A percentile compares a stretch with the other conserved stretches of the same genome.
phyloP scores from a whole-genome alignment of 2,888 invertebrate species.

The Cheilosia urbana region DNA sequence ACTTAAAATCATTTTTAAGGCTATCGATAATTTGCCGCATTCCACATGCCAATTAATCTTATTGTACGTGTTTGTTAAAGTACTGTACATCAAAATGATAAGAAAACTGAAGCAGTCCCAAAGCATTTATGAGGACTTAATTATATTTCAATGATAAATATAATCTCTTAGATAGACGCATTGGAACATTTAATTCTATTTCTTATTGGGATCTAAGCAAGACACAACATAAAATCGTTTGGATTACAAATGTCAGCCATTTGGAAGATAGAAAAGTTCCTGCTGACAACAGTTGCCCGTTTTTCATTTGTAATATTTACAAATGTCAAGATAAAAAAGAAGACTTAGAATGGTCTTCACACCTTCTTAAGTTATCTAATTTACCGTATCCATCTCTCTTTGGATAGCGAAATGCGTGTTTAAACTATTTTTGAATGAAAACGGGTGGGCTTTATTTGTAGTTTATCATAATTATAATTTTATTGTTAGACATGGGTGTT shows the following conservation, averaged over 20 bases:
- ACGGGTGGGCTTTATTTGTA: neutral
- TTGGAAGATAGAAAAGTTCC: conserved; percentile 8
- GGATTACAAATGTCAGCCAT: conserved; percentile 38
- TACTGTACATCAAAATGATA: neutral
- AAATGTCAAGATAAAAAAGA: conserved; percentile 44
- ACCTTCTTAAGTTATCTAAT: conserved; percentile 8
- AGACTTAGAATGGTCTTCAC: conserved; percentile 29
- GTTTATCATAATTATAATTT: conserved; percentile 21
- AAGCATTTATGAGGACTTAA: conserved; percentile 15
- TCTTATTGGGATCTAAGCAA: neutral
- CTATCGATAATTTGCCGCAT: no score
- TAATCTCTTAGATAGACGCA: conserved; percentile 15
- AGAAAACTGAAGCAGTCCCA: neutral
- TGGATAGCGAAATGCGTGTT: conserved; percentile 5
- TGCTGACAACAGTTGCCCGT: conserved; percentile 20
- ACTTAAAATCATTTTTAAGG: no score
- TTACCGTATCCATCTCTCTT: conserved; percentile 21
- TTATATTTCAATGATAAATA: conserved; percentile 19
- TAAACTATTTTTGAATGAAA: conserved; percentile 33
- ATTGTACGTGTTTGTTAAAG: no score
- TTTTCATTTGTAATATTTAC: conserved; percentile 33
- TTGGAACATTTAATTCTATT: conserved; percentile 11
- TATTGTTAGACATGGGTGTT: neutral
- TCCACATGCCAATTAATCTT: no score
- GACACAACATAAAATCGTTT: conserved; percentile 8